These are phyloP conservation scores for Oophaga pumilio DNA, from an alignment of 2,113 vertebrate genomes.

Conservation along the genomic window DNA sequence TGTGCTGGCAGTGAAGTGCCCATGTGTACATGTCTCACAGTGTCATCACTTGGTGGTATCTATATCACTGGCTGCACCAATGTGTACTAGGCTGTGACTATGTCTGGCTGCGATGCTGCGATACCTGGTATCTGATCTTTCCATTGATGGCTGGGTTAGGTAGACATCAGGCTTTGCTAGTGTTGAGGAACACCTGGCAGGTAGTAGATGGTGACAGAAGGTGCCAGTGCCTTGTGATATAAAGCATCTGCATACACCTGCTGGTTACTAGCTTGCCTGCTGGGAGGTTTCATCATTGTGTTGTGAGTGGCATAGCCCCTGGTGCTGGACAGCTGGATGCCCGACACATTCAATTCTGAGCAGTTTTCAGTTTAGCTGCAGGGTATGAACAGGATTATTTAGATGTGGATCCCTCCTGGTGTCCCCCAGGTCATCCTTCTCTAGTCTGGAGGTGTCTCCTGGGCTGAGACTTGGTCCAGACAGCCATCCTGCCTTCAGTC, in stretches of 20 bases:
- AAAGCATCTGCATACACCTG: not conserved
- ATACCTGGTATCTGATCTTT: not conserved
- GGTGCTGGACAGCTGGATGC: slow-evolving; percentile 20
- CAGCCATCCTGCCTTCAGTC: not conserved
- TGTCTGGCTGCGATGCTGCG: not conserved
- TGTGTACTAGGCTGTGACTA: not conserved
- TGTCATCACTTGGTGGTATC: not conserved
- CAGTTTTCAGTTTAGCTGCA: slow-evolving; percentile 14
- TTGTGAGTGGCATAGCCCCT: not conserved
- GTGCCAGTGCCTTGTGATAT: not conserved
- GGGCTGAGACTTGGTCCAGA: not conserved
- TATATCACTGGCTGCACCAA: not conserved
- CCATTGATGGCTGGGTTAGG: not conserved
- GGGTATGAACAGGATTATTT: not conserved
- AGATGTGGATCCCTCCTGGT: not conserved
- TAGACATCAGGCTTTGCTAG: not conserved
- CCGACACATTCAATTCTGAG: not conserved
- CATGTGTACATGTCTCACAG: not conserved
- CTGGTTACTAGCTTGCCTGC: too few relatives aligned
- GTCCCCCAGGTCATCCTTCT: slow-evolving; percentile 66
- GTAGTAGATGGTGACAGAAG: not conserved
- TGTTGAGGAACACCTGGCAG: not conserved
- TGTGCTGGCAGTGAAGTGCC: not conserved
- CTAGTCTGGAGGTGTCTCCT: slow-evolving; percentile 71
- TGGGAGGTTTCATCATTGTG: not conserved